Evolutionary conservation across 2,888 invertebrate species (phyloP).

Genomic region (Hetaerina titia): DNA sequence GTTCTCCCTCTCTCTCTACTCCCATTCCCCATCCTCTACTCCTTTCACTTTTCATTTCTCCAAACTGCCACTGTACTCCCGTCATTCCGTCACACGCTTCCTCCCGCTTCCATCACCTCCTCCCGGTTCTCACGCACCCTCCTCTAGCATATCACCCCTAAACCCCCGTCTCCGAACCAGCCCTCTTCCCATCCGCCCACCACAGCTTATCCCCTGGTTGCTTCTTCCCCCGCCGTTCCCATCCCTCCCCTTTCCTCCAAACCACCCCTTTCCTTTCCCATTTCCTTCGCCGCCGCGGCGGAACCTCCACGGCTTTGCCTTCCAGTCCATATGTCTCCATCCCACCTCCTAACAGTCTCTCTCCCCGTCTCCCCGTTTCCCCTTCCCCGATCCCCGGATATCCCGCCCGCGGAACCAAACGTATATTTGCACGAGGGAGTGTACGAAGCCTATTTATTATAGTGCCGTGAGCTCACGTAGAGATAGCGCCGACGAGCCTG

Average conservation of each 20-base stretch:
- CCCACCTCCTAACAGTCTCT: neutral
- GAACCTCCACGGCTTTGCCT: neutral
- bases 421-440: neutral
- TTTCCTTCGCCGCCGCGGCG: neutral
- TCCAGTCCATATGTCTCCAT: constrained; percentile 3
- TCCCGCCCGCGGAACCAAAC: neutral
- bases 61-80: neutral
- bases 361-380: neutral
- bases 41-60: neutral
- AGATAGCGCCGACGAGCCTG: neutral
- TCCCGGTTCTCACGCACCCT: neutral
- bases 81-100: neutral
- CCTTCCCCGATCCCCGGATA: neutral
- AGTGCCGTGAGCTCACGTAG: neutral
- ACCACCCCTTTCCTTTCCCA: neutral
- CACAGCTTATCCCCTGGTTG: neutral
- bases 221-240: too few relatives aligned
- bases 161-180: too few relatives aligned
- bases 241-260: too few relatives aligned
- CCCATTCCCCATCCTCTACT: neutral
- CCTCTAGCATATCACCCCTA: neutral
- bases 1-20: neutral
- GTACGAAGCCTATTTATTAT: neutral
- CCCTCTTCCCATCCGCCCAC: neutral
- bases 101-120: neutral